Base-by-base conservation (phyloP, 2,113 vertebrate genomes). In the Anarhynchus alexandrinus region DNA sequence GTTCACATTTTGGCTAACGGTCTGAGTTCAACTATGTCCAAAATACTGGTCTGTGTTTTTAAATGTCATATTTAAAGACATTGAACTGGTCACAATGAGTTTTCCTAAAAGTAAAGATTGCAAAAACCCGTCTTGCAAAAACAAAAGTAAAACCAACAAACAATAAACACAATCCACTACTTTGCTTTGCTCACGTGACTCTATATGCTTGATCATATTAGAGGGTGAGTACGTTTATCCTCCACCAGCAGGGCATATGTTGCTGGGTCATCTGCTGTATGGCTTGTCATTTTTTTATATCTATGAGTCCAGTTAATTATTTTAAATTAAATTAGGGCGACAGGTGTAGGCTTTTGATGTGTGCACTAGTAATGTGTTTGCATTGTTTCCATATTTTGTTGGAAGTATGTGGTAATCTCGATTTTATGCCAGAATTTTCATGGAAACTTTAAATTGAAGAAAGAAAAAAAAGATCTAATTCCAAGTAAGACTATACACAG, bases 151-250 rank as follows among this genome's bases (percentile, higher is more conserved):
- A 86, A 80, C 86, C 23, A 87, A 71, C 12, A 91, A 80, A 64
- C 15, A 45, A 5, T 25, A 74, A 89, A 51, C 4, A 13, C 40
- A 38, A 16, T 82, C 36, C 15, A 72, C 38, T 20, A 73, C 85
- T 95, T 96, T 84, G 6, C 29, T 47, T 91, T 67, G 42, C n/a
- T 87, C n/a, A 59, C 23, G 32, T 81, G 51, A 90, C 38, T 82
- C 65, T 62, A 42, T 86, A 45, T 95, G 11, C 70, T 95, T 96
- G 67, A 88, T 95, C 22, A 55, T 85, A 85, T 72, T 95, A 96
- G 19, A 84, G 14, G 51, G 69, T 51, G 73, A 71, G 72, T 73
- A 67, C 32, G 69, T 94, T 97, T 94, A 85, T 91, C 30, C 85
- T 96, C 36, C 47, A 57, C 7, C 34, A 82, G 21, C 69, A 72